Percentiles rank a stretch among this genome's conserved stretches.
phyloP scores from a whole-genome alignment of 2,797 vertebrate genomes.

The Paramormyrops hopkinsi region DNA sequence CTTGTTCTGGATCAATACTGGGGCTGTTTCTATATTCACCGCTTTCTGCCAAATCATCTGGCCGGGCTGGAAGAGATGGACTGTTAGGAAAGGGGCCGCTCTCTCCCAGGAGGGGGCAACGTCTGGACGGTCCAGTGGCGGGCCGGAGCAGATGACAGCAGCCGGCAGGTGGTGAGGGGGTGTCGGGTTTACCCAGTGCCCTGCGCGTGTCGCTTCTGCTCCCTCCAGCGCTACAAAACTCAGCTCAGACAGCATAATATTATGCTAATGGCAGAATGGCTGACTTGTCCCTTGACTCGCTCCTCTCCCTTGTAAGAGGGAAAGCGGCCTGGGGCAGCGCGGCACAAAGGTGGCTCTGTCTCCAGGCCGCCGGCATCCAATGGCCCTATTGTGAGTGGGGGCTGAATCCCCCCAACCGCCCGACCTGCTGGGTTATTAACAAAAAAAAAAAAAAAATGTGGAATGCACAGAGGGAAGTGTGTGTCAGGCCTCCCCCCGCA shows the following conservation, averaged over 20 bases:
- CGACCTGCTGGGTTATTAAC: background rate
- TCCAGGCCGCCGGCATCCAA: conserved; percentile 6
- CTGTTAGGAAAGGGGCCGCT: background rate
- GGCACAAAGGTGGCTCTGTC: conserved; percentile 23
- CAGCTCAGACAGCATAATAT: background rate
- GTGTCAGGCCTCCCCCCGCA: background rate
- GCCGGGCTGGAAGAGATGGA: background rate
- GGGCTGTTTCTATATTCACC: background rate
- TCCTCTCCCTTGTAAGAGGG: background rate
- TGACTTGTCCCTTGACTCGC: background rate
- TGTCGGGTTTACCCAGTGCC: background rate
- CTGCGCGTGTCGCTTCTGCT: background rate
- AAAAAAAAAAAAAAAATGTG: conserved; percentile 3
- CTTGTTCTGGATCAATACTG: background rate
- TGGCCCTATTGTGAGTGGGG: conserved; percentile 1
- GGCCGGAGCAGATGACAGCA: background rate
- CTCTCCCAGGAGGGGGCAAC: background rate
- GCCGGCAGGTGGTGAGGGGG: background rate
- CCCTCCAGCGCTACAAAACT: background rate
- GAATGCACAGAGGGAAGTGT: background rate
- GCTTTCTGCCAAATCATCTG: background rate
- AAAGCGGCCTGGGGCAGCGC: background rate
- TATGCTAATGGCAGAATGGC: background rate
- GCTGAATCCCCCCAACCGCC: background rate
- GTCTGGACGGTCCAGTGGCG: background rate